Percentiles rank a stretch among this genome's conserved stretches.
Evolutionary conservation across 2,797 vertebrate species (phyloP).

Genomic region (Numenius phaeopus): DNA sequence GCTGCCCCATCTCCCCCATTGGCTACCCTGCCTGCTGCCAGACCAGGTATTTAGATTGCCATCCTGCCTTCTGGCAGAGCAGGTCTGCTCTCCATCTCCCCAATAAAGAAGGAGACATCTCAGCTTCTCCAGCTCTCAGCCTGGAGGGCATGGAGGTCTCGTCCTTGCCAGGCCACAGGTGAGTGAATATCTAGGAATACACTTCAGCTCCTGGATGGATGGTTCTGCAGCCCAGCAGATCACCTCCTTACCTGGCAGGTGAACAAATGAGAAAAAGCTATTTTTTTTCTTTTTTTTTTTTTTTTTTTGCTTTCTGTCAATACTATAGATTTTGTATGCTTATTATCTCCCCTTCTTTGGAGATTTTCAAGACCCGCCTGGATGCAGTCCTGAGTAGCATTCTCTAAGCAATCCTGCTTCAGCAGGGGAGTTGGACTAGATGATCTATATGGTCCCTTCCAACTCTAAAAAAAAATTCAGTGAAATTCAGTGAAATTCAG

Average conservation of each 20-base stretch:
- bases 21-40: neutral
- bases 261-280: neutral
- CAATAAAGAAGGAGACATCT: neutral
- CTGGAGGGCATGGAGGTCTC: neutral
- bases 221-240: neutral
- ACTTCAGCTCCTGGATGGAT: neutral
- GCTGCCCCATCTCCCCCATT: fast-evolving
- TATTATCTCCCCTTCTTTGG: no score
- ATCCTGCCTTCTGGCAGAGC: neutral
- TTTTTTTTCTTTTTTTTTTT: fast-evolving
- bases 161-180: neutral
- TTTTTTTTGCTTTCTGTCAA: neutral
- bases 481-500: no score
- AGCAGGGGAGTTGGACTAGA: no score
- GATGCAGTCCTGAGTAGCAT: no score
- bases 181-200: neutral
- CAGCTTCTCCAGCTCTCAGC: neutral
- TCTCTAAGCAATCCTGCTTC: no score
- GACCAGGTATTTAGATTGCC: no score
- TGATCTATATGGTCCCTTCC: no score
- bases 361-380: no score
- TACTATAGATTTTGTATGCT: neutral
- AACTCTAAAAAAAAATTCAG: no score
- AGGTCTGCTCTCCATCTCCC: neutral
- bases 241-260: neutral